Evolutionary conservation across 2,888 invertebrate species (phyloP).

Genomic region (Rhagonycha fulva): DNA sequence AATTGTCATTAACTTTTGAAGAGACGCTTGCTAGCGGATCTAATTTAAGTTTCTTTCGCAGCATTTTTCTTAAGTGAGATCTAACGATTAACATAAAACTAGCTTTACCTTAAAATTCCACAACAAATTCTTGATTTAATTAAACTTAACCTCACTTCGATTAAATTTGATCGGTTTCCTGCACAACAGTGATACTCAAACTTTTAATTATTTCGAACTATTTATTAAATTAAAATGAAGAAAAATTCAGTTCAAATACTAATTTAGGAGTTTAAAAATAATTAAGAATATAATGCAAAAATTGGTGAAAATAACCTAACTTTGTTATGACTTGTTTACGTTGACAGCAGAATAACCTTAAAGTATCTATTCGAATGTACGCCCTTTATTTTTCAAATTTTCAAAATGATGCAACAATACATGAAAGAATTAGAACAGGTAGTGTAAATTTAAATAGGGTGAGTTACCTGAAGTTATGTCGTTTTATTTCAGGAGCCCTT

Average conservation of each 20-base stretch:
- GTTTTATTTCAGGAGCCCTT: conserved; percentile 81
- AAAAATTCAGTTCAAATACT: not conserved
- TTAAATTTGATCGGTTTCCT: not conserved
- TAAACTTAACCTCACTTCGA: not conserved
- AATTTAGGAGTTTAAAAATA: not conserved
- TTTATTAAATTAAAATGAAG: not conserved
- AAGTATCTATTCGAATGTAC: not conserved
- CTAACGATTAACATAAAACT: not conserved
- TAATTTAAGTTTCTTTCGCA: conserved; percentile 34
- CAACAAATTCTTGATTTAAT: not conserved
- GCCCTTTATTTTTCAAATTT: not conserved
- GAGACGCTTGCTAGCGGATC: conserved; percentile 8
- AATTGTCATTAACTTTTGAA: not conserved
- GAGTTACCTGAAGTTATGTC: not conserved
- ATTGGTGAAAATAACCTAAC: not conserved
- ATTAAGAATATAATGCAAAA: not conserved
- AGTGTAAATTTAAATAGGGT: conserved; percentile 35
- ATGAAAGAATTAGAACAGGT: conserved; percentile 87
- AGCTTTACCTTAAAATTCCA: not conserved
- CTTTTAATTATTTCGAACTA: not conserved
- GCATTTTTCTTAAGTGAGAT: conserved; percentile 21
- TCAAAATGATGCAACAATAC: conserved; percentile 81
- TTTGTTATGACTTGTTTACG: not conserved
- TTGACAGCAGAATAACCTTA: not conserved
- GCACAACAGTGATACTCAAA: not conserved